Conservation (phyloP, 2,888 invertebrate genomes). For the Pycnomerus fuliginosus region DNA sequence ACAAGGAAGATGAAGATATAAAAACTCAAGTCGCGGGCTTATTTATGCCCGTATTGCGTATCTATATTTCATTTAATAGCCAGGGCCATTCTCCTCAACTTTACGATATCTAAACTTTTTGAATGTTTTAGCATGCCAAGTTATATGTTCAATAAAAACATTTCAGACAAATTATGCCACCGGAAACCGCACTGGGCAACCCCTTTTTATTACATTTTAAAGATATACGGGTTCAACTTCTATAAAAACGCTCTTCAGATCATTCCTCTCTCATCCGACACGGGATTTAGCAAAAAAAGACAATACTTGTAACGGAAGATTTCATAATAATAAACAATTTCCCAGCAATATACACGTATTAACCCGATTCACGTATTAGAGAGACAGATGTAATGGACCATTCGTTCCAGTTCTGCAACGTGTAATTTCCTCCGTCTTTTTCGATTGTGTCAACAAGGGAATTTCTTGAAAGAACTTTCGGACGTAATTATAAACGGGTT, state of each 20-base stretch:
- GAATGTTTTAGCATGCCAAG: conserved; percentile 22
- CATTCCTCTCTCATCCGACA: too few species aligned
- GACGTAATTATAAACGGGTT: conserved; percentile 8
- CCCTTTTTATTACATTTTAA: conserved; percentile 13
- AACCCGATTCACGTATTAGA: conserved; percentile 20
- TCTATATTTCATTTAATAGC: conserved; percentile 23
- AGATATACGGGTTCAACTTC: too few species aligned
- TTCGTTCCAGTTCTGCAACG: conserved; percentile 6
- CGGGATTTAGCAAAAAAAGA: too few species aligned
- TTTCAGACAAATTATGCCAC: conserved; percentile 19
- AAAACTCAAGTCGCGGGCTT: conserved; percentile 11
- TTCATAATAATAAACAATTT: conserved; percentile 13
- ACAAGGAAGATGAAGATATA: conserved; percentile 13
- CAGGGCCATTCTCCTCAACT: conserved; percentile 16
- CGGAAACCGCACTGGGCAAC: conserved; percentile 2
- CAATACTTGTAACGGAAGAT: too few species aligned
- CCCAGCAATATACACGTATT: conserved; percentile 13
- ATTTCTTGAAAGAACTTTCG: too few species aligned
- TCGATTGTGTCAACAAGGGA: too few species aligned
- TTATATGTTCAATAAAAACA: conserved; percentile 24
- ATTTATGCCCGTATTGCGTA: conserved; percentile 22
- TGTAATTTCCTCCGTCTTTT: conserved; percentile 5
- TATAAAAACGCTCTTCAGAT: too few species aligned
- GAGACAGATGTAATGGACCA: conserved; percentile 5
- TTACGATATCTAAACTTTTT: conserved; percentile 25